Evolutionary conservation across 35 echinoderm and acorn worm genomes (phyloP), one percentile per base, ranked within the genome.

Genomic region (Nesometra sesokonis): DNA sequence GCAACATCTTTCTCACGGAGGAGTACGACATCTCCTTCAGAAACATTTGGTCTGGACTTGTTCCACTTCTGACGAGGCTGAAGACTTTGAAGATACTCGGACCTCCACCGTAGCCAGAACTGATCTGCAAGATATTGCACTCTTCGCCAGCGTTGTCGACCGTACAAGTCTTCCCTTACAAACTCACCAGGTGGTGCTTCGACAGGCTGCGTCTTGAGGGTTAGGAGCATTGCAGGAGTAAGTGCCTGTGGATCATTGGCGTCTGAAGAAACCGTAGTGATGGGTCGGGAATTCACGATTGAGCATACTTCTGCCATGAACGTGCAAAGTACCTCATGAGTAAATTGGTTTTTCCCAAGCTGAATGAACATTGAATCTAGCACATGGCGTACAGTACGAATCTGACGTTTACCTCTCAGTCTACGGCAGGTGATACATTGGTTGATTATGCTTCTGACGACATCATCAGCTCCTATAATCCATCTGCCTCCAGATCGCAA

Each of bases 221-320:
- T 88, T 8, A 88, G 79, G 19, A 88, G 77, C 87, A 88, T 82
- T 0, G 78, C n/a, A 37, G 15, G 35, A 37, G 3, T 81, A 32
- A 11, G 77, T 21, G 21, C 76, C 5, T 37, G 82, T 57, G 39
- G 39, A 33, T 90, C 82, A 23, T 88, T 78, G 3, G 86, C 81
- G 86, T 93, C 82, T 11, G 91, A 89, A 9, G 81, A 77, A 11
- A 89, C 43, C 0, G 77, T 34, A 35, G 34, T 80, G 34, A 93
- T 76, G 27, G 91, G 91, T 86, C 91, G 30, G 0, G 87, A 77
- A 36, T 89, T 93, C 36, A 93, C 87, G 7, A 93, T 82, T 13
- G 87, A 83, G 32, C 30, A 33, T 32, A 78, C 91, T 82, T 93
- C 91, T 30, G 82, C 82, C 91, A 93, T 93, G 38, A 93, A 89